Conservation (phyloP, 2,113 vertebrate genomes). For the Phalacrocorax pelagicus region DNA sequence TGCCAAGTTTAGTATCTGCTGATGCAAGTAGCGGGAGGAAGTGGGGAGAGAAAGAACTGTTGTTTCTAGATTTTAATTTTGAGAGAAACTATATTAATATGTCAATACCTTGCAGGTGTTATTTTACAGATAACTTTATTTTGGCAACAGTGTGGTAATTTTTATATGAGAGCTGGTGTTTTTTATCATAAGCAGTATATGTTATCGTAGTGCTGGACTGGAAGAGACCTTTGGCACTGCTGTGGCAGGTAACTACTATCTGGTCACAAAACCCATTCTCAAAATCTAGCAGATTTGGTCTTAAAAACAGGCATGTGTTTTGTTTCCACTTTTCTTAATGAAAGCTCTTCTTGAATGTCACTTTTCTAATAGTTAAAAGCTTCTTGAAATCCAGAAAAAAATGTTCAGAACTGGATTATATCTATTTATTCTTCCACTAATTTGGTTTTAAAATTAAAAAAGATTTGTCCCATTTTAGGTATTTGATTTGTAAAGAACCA, state of each 20-base stretch:
- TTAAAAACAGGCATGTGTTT: neutral
- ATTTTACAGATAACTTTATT: neutral
- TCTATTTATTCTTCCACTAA: neutral
- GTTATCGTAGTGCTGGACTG: neutral
- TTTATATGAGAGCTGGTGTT: neutral
- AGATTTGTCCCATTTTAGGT: neutral
- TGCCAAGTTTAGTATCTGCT: slow-evolving; percentile 10
- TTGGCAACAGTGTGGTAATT: neutral
- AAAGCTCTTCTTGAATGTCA: neutral
- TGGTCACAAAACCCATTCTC: neutral
- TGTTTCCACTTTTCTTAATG: neutral
- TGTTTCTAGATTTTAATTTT: neutral
- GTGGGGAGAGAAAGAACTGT: neutral
- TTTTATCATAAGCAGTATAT: neutral
- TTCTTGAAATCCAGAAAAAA: neutral
- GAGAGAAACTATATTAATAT: neutral
- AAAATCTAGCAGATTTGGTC: neutral
- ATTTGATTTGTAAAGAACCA: neutral
- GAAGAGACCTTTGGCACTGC: neutral
- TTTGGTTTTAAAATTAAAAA: neutral
- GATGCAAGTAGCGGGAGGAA: neutral
- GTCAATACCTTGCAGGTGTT: neutral
- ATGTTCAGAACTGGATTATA: neutral
- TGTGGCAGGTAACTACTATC: neutral
- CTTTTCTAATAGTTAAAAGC: neutral